A percentile compares a stretch with the other conserved stretches of the same genome.
These are phyloP conservation scores for Martes martes DNA, from an alignment of 2,113 vertebrate species.

Conservation along the genomic window DNA sequence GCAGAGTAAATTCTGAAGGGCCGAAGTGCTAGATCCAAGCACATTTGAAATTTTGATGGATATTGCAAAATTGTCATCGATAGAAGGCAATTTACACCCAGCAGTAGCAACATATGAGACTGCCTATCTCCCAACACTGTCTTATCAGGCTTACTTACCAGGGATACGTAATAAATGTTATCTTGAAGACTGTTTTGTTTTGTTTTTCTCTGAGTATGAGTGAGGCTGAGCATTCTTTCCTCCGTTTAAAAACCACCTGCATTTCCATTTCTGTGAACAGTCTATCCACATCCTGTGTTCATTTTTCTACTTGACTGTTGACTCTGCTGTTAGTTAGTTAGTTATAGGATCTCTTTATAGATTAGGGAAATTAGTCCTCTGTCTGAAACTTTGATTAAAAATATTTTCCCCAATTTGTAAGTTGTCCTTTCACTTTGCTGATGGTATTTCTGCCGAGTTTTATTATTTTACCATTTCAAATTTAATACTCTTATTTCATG, in stretches of 20 bases:
- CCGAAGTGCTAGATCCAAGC: background rate
- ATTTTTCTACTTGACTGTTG: background rate
- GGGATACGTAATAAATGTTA: background rate
- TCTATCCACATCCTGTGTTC: background rate
- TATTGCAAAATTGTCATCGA: background rate
- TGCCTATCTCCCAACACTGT: background rate
- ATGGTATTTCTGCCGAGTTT: background rate
- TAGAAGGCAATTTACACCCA: background rate
- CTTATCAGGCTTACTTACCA: background rate
- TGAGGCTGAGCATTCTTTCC: background rate
- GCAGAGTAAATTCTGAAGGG: constrained; percentile 28
- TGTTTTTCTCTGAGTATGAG: background rate
- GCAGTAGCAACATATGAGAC: background rate
- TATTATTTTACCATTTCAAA: background rate
- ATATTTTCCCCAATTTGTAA: background rate
- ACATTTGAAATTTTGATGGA: background rate
- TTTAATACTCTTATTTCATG: background rate
- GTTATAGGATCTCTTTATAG: background rate
- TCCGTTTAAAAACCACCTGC: background rate
- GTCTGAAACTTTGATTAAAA: constrained; percentile 19
- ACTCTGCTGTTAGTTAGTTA: background rate
- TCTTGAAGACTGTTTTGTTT: background rate
- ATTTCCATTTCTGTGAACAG: background rate
- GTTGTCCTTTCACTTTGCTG: background rate
- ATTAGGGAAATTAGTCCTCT: background rate